Conservation (phyloP, 2,888 invertebrate species). For the Proisotoma minuta region DNA sequence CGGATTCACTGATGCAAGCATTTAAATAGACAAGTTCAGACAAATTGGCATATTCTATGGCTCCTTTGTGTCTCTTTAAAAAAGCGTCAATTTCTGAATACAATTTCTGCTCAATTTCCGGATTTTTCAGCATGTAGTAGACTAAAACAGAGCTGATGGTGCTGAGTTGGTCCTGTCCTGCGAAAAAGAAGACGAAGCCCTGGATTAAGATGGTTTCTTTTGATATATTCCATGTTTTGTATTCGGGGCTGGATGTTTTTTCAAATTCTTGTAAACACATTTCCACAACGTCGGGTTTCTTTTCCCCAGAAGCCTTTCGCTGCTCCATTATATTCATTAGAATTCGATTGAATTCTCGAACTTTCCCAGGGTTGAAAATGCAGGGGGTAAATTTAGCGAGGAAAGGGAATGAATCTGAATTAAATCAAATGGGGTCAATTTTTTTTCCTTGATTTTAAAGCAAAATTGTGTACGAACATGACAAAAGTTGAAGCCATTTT, state of each 20-base stretch:
- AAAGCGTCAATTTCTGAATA: slow-evolving; percentile 35
- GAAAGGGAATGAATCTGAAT: slow-evolving; percentile 34
- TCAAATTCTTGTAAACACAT: slow-evolving; percentile 21
- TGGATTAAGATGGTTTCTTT: slow-evolving; percentile 32
- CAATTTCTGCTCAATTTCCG: slow-evolving; percentile 29
- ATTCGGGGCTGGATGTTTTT: slow-evolving; percentile 33
- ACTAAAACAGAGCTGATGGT: slow-evolving; percentile 24
- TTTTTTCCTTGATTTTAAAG: not conserved
- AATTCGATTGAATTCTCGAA: slow-evolving; percentile 14
- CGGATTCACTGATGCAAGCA: slow-evolving; percentile 36
- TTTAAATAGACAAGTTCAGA: slow-evolving; percentile 32
- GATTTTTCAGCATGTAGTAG: slow-evolving; percentile 27
- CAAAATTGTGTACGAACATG: slow-evolving; percentile 13
- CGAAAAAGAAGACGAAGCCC: slow-evolving; percentile 39
- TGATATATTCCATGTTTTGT: slow-evolving; percentile 28
- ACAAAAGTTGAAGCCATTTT: not conserved
- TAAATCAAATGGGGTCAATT: not conserved
- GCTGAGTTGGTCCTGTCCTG: slow-evolving; percentile 41
- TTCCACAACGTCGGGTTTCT: slow-evolving; percentile 28
- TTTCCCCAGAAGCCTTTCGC: slow-evolving; percentile 17
- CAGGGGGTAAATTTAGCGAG: slow-evolving; percentile 11
- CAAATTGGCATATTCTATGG: slow-evolving; percentile 36
- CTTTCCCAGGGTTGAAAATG: slow-evolving; percentile 13
- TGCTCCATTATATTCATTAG: slow-evolving; percentile 28
- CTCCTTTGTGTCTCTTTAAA: slow-evolving; percentile 30